Evolutionary conservation across 1,140 invertebrate species (phyloP).

Genomic region (Ips nitidus): DNA sequence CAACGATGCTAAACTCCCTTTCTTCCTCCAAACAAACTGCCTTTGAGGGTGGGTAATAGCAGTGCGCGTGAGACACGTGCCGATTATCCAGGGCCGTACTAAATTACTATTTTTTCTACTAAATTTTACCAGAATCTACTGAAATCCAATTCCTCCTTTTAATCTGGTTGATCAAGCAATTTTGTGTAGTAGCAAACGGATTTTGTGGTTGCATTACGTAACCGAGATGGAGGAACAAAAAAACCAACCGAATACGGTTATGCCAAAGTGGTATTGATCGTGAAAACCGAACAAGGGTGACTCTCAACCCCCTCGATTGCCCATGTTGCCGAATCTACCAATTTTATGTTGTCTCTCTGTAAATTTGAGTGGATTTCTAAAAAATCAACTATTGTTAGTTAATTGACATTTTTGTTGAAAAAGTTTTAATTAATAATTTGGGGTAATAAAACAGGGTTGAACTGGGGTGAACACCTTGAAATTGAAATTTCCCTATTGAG

Average conservation of each 20-base stretch:
- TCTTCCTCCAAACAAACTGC: not conserved
- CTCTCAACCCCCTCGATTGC: constrained; percentile 15
- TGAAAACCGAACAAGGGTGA: constrained; percentile 3
- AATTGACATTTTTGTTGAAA: too few species aligned
- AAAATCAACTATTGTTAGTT: too few species aligned
- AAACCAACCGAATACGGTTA: constrained; percentile 12
- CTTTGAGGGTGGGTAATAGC: constrained; percentile 13
- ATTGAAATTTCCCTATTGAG: too few species aligned
- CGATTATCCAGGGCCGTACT: not conserved
- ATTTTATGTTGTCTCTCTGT: too few species aligned
- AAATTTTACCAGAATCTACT: too few species aligned
- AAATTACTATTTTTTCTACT: constrained; percentile 3
- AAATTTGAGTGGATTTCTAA: too few species aligned
- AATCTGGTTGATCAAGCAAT: not conserved
- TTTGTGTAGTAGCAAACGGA: not conserved
- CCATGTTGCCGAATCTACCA: not conserved
- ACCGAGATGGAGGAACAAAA: not conserved
- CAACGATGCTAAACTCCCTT: not conserved
- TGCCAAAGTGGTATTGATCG: constrained; percentile 15
- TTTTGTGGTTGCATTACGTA: not conserved
- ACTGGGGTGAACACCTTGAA: too few species aligned
- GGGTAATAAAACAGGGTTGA: too few species aligned
- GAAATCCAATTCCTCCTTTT: too few species aligned
- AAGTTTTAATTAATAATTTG: too few species aligned
- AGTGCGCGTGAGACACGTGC: constrained; percentile 20